Base-by-base conservation (phyloP, 1,140 invertebrate genomes). In the Drosophila melanica region DNA sequence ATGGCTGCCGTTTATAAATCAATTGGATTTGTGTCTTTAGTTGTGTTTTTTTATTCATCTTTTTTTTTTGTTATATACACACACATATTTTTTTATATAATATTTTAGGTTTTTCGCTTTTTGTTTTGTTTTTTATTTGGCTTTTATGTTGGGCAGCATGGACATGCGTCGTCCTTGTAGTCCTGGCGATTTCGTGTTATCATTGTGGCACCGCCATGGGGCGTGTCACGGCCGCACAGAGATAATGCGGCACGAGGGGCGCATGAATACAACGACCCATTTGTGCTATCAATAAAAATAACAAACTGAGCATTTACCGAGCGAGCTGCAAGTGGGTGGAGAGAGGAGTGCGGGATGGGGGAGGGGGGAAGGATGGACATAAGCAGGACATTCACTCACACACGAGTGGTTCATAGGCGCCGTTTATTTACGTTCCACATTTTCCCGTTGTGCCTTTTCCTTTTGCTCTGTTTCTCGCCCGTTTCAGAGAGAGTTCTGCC, bases 281-380 rank as follows among this genome's bases (percentile, higher is more conserved):
- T 81, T 77, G 59, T 77, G 74, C 57, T 79, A 77, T 74, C 79
- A 81, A 81, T 81, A 81, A 81, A 81, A 81, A 75, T 66, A 81
- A 81, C 79, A 76, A 81, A 60, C 64, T 35, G 44, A 35, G 27
- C 67, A 60, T 18, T 47, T 48, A 23, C 9, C 2, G 23, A 14
- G 0, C n/a, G 37, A 27, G 30, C 39, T n/a, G 39, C 4, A 12
- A 8, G 47, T 3, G 20, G 20, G 20, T 23, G 2, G 18, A 1
- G 18, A 18, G 18, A 18, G 18, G 18, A 18, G n/a, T n/a, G n/a
- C n/a, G n/a, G n/a, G n/a, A n/a, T n/a, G n/a, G 20, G 20, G 20
- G 20, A 2, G 20, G 20, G 20, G 20, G 20, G 20, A 23, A 9
- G 6, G 30, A 33, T 33, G 30, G 30, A 35, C 27, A 45, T 44